These are phyloP conservation scores for Drosophila histrio DNA, from an alignment of 2,888 invertebrate genomes.

Conservation along the genomic window DNA sequence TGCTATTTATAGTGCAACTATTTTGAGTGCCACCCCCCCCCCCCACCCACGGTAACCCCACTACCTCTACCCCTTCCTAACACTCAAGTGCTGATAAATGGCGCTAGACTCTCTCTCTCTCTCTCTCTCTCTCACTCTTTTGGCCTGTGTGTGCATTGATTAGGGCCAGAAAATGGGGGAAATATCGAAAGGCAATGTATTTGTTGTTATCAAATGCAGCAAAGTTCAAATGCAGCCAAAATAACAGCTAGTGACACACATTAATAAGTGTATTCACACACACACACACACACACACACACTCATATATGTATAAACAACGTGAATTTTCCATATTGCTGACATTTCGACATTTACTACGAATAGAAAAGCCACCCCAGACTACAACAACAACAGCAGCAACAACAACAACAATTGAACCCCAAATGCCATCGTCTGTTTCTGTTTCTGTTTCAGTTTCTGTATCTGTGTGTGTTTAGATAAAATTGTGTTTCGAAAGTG, in stretches of 20 bases:
- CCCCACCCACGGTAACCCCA: background rate
- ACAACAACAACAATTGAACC: slow-evolving; percentile 41
- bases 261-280: slow-evolving; percentile 23
- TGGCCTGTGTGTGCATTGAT: slow-evolving; percentile 55
- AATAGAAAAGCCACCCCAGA: slow-evolving; percentile 43
- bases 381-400: slow-evolving; percentile 18
- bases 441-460: slow-evolving; percentile 18
- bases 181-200: slow-evolving; percentile 21
- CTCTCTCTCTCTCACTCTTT: slow-evolving; percentile 20
- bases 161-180: slow-evolving; percentile 25
- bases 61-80: background rate
- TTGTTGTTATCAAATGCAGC: slow-evolving; percentile 45
- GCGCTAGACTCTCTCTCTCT: slow-evolving; percentile 64
- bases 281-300: slow-evolving; percentile 10
- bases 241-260: slow-evolving; percentile 41
- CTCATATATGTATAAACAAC: slow-evolving; percentile 8
- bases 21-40: slow-evolving; percentile 31
- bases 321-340: slow-evolving; percentile 66
- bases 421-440: slow-evolving; percentile 55
- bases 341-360: slow-evolving; percentile 36
- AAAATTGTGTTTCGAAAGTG: slow-evolving; percentile 84
- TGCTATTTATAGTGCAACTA: slow-evolving; percentile 58
- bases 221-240: slow-evolving; percentile 52
- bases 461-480: slow-evolving; percentile 77
- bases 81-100: slow-evolving; percentile 70